Percentiles rank a stretch among this genome's conserved stretches.
Evolutionary conservation across 2,888 invertebrate genomes (phyloP).

Genomic region (Amphipyra berbera): DNA sequence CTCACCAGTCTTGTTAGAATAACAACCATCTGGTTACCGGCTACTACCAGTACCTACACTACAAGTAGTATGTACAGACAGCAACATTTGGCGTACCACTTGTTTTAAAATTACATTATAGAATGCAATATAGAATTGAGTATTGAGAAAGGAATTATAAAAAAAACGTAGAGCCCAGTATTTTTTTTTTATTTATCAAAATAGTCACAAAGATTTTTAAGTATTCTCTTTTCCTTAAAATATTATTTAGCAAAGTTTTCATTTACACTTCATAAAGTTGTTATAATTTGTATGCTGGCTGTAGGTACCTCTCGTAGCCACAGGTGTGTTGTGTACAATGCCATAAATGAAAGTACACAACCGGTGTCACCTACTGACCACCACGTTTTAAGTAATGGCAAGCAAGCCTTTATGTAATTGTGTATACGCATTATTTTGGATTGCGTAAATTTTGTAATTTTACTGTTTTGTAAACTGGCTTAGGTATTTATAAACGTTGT

Average conservation of each 20-base stretch:
- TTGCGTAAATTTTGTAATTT: constrained; percentile 5
- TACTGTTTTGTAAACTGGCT: not conserved
- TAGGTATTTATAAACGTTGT: not conserved
- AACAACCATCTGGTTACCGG: not conserved
- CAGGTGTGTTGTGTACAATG: constrained; percentile 21
- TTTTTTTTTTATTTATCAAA: too few relatives aligned
- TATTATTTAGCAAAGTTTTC: too few relatives aligned
- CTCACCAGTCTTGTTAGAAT: constrained; percentile 21
- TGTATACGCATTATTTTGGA: not conserved
- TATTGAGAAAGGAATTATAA: too few relatives aligned
- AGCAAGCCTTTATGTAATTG: too few relatives aligned
- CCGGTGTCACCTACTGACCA: constrained; percentile 18
- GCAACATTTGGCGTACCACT: too few relatives aligned
- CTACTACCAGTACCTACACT: not conserved
- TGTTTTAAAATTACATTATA: too few relatives aligned
- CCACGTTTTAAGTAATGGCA: too few relatives aligned
- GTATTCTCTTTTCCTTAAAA: too few relatives aligned
- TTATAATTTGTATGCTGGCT: constrained; percentile 5
- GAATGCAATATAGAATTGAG: too few relatives aligned
- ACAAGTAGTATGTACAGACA: not conserved
- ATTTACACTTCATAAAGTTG: not conserved
- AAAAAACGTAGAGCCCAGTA: not conserved
- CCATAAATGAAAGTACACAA: constrained; percentile 37
- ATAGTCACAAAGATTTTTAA: too few relatives aligned
- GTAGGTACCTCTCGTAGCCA: constrained; percentile 3